Evolutionary conservation across 2,888 invertebrate genomes (phyloP), one percentile per base, ranked within the genome.

Genomic region (Atethmia centrago): DNA sequence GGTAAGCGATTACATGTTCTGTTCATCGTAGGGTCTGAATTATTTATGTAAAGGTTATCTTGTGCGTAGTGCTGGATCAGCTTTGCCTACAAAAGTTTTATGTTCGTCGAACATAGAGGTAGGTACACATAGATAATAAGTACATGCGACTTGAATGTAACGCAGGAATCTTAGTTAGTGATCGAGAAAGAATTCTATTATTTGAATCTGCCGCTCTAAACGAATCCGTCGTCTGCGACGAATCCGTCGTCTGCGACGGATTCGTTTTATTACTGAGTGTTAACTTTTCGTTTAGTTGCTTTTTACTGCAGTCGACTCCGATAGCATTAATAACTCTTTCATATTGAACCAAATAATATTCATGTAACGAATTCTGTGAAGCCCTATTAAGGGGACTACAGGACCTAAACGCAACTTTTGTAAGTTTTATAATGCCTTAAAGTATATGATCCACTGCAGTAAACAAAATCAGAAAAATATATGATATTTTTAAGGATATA

Each of bases 1-100:
- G 86, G 87, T 89, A 89, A 91, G 85, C 84, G 86, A 84, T 91
- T 90, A 91, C 88, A 86, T 86, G 80, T 76, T 77, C 70, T 36
- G 28, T 64, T 42, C 31, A 21, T 28, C 42, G 65, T 64, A 58
- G 64, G 69, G 36, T 55, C 59, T 71, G 16, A n/a, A 70, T 73
- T 19, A 61, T 70, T 55, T 74, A 72, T 67, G 21, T 65, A 66
- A 66, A 51, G 12, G 16, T 65, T 56, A 58, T 74, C n/a, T 61
- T 53, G n/a, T 55, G 47, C 40, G 36, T 36, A 36, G 36, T 36
- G 36, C 36, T 36, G 36, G 36, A 36, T 36, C 36, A 36, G 36
- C 36, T 36, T 36, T 7, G 36, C 5, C 36, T 36, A 36, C 19
- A n/a, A 47, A 19, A 47, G 14, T 40, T 28, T 62, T 25, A 51